These are phyloP conservation scores for Oceanodroma tethys DNA, from an alignment of 2,113 vertebrate genomes.

Conservation along the genomic window DNA sequence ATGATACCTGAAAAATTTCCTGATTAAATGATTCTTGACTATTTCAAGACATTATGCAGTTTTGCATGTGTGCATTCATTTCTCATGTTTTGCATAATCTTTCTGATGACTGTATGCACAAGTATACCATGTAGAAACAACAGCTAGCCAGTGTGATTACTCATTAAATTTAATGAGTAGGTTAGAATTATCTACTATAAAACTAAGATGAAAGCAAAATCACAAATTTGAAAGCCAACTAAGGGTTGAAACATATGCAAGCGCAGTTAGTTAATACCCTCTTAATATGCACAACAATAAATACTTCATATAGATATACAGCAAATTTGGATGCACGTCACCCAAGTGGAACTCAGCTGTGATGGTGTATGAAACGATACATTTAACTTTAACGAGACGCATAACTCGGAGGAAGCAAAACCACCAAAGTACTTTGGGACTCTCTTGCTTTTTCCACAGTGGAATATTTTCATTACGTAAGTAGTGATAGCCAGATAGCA, in stretches of 20 bases:
- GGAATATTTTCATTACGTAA: background rate
- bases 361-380: background rate
- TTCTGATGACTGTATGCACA: constrained; percentile 6
- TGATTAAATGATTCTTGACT: background rate
- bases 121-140: background rate
- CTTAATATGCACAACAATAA: constrained; percentile 2
- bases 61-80: constrained; percentile 17
- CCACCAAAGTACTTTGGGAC: background rate
- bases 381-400: constrained; percentile 11
- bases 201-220: constrained; percentile 33
- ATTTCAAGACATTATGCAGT: background rate
- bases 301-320: background rate
- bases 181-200: constrained; percentile 47
- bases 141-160: constrained; percentile 2
- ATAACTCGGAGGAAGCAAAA: background rate
- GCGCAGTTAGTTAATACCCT: background rate
- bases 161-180: constrained; percentile 60
- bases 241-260: constrained; percentile 25
- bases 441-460: background rate
- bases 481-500: accelerated
- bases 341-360: background rate
- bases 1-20: background rate
- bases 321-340: background rate
- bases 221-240: constrained; percentile 13
- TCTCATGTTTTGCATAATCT: constrained; percentile 21